These are phyloP conservation scores for Eudyptes chrysolophus DNA, from an alignment of 2,113 vertebrate genomes.

Conservation along the genomic window DNA sequence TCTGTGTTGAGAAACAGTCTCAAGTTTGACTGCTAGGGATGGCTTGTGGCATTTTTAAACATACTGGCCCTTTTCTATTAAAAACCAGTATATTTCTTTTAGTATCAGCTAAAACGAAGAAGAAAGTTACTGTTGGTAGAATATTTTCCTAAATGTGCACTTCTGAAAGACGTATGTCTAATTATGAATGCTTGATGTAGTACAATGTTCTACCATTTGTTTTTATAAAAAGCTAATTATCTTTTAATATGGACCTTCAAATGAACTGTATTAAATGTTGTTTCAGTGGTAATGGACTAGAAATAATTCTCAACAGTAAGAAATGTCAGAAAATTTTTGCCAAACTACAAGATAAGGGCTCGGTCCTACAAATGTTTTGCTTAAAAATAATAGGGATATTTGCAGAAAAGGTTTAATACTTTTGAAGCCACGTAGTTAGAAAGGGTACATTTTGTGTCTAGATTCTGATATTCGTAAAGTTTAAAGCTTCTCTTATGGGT, in stretches of 20 bases:
- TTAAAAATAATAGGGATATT: not conserved
- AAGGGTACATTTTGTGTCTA: not conserved
- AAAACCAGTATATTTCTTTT: not conserved
- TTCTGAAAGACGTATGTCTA: not conserved
- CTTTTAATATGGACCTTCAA: not conserved
- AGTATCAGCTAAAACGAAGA: not conserved
- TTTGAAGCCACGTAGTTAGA: not conserved
- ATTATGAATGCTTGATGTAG: not conserved
- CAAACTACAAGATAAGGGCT: not conserved
- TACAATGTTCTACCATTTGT: not conserved
- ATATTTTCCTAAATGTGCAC: not conserved
- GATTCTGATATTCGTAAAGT: not conserved
- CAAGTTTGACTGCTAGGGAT: not conserved
- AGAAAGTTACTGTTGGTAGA: not conserved
- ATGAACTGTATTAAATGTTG: not conserved
- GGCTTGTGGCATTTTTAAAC: not conserved
- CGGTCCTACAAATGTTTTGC: not conserved
- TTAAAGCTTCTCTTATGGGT: not conserved
- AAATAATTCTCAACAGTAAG: not conserved
- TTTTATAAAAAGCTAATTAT: not conserved
- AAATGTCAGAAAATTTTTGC: not conserved
- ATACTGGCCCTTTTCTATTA: not conserved
- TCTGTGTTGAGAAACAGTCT: not conserved
- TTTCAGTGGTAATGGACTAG: not conserved
- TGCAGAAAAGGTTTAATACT: not conserved